Evolutionary conservation across 1,140 invertebrate species (phyloP).

Genomic region (Drosophila cardini): DNA sequence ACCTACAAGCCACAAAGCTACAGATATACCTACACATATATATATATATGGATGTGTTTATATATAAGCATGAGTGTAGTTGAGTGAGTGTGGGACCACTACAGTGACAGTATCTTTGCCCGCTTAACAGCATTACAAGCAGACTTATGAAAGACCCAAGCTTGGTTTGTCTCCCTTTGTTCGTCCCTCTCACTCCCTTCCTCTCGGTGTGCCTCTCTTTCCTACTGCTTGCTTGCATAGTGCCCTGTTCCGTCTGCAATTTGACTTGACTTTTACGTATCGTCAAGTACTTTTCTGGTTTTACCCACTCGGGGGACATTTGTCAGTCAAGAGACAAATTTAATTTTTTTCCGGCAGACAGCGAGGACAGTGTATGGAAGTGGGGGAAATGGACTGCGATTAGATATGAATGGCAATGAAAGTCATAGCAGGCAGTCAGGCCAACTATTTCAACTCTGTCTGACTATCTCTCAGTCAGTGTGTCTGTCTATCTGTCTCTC

Average conservation of each 20-base stretch:
- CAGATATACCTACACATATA: slow-evolving; percentile 53
- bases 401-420: slow-evolving; percentile 81
- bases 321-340: slow-evolving; percentile 84
- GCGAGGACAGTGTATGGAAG: background rate
- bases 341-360: slow-evolving; percentile 74
- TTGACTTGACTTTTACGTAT: slow-evolving; percentile 84
- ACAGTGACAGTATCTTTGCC: slow-evolving; percentile 83
- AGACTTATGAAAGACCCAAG: slow-evolving; percentile 68
- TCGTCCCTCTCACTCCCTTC: background rate
- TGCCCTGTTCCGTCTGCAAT: slow-evolving; percentile 54
- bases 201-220: too few species aligned
- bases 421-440: slow-evolving; percentile 67
- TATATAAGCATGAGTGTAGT: slow-evolving; percentile 22
- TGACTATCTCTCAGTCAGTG: too few species aligned
- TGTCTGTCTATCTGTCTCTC: too few species aligned
- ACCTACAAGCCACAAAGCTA: slow-evolving; percentile 65
- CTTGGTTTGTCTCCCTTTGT: background rate
- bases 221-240: too few species aligned
- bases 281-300: slow-evolving; percentile 84
- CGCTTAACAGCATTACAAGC: slow-evolving; percentile 84
- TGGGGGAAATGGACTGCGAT: slow-evolving; percentile 56
- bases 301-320: slow-evolving; percentile 83
- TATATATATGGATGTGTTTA: background rate
- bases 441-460: slow-evolving; percentile 21
- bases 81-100: slow-evolving; percentile 52